phyloP scores from a whole-genome alignment of 2,797 vertebrate genomes.

The Scolopax bukidnonensis region DNA sequence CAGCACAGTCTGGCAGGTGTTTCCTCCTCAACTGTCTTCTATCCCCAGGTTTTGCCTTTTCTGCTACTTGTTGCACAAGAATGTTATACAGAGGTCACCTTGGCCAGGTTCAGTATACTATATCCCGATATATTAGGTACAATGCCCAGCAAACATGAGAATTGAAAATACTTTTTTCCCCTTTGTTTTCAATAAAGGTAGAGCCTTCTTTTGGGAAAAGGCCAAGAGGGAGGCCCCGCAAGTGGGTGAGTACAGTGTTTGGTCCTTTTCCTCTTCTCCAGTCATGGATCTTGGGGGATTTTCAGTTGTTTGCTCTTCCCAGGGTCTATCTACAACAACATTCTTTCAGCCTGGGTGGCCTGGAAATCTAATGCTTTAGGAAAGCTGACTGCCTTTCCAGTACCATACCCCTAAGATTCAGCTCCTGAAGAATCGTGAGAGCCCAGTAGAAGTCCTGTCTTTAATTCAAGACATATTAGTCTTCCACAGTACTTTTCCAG shows the following conservation, averaged over 20 bases:
- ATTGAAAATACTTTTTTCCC: neutral
- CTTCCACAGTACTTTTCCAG: neutral
- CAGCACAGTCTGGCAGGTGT: neutral
- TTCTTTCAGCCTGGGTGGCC: neutral
- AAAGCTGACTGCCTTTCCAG: neutral
- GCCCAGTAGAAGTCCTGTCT: neutral
- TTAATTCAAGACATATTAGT: neutral
- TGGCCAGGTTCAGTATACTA: neutral
- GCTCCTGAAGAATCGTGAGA: neutral
- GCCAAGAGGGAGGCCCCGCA: conserved; percentile 70
- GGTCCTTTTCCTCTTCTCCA: neutral
- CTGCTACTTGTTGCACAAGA: neutral
- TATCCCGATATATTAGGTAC: neutral
- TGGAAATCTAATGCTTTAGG: neutral
- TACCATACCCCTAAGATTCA: neutral
- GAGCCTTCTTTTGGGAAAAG: conserved; percentile 44
- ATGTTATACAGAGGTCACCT: neutral
- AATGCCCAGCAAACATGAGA: neutral
- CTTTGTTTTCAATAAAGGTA: conserved; percentile 31
- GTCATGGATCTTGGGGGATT: neutral
- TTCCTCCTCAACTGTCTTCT: conserved; percentile 21
- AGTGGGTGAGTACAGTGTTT: conserved; percentile 58
- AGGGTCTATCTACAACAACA: neutral
- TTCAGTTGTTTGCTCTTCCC: neutral
- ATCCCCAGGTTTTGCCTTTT: neutral